Base-by-base conservation (phyloP, 2,888 invertebrate genomes). In the Rhyacophila evoluta region DNA sequence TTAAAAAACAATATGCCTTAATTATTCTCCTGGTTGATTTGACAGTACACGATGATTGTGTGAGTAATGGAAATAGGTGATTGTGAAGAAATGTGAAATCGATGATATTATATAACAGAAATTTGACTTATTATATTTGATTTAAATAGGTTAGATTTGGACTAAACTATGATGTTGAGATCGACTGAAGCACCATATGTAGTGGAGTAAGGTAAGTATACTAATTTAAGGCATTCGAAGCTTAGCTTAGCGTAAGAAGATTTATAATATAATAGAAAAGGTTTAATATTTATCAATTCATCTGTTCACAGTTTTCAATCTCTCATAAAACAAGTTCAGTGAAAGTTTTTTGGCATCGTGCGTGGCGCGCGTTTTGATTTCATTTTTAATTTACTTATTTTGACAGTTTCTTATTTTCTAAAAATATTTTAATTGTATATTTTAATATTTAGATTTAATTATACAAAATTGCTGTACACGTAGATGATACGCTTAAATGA, bases 181-280 rank as follows among this genome's bases (percentile, higher is more conserved):
- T 33, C 6, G 29, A 25, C 19, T 25, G 19, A 55, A 55, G 55
- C 55, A 55, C 55, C 55, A 19, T 55, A 55, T 19, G 10, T 55
- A 55, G 25, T 8, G 55, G 10, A 55, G 55, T 55, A 10, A 8
- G 19, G 19, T 5, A 55, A 19, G 19, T 55, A 55, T 25, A 33
- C 10, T 33, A 70, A 36, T n/a, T 72, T 72, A 72, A 72, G 72
- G 72, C 72, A 72, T 72, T 72, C 37, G 11, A 72, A 72, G 72
- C 72, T 72, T 55, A 55, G 55, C 55, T 72, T 55, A 55, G 55
- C 55, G 19, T 55, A 55, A 55, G 25, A 15, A 55, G 19, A 6
- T 19, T 12, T 10, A 70, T 5, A n/a, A n/a, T n/a, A n/a, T n/a
- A n/a, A n/a, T n/a, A n/a, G n/a, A n/a, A n/a, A n/a, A n/a, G n/a